Evolutionary conservation across 2,888 invertebrate species (phyloP).

Genomic region (Philaethria dido): DNA sequence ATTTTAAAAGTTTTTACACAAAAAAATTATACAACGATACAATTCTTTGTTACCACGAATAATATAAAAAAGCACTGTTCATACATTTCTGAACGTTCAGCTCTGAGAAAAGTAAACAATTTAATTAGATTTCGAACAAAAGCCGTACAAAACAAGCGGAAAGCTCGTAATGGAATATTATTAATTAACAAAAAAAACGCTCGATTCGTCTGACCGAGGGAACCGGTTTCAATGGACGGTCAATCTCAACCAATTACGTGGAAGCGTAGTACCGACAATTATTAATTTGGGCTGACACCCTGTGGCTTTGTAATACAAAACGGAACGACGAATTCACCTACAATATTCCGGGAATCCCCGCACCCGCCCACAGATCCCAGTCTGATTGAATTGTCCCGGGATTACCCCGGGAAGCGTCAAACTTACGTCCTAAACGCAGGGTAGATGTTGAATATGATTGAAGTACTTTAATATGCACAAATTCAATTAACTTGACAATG

Average conservation of each 20-base stretch:
- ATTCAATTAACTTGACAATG: not conserved
- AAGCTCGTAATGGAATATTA: conserved; percentile 24
- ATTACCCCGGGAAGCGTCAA: conserved; percentile 40
- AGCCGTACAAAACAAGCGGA: conserved; percentile 18
- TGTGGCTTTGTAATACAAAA: conserved; percentile 43
- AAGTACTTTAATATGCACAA: conserved; percentile 1
- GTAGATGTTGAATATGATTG: not conserved
- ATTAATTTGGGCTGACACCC: conserved; percentile 41
- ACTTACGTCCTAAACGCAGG: conserved; percentile 25
- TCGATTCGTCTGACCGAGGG: conserved; percentile 20
- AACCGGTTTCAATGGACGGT: conserved; percentile 18
- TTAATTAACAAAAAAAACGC: conserved; percentile 30
- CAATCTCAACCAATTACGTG: conserved; percentile 34
- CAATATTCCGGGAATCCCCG: conserved; percentile 37
- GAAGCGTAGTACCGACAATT: conserved; percentile 36
- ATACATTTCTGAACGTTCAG: not conserved
- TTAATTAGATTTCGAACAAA: conserved; percentile 25
- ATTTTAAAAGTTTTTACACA: not conserved
- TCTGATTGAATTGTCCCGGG: conserved; percentile 55
- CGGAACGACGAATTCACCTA: conserved; percentile 51
- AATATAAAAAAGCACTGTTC: conserved; percentile 1
- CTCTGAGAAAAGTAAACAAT: not conserved
- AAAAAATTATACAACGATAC: not conserved
- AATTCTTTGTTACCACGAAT: not conserved
- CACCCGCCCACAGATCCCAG: conserved; percentile 43